Evolutionary conservation across 2,113 vertebrate genomes (phyloP), one percentile per base, ranked within the genome.

Genomic region (Ageneiosus marmoratus): DNA sequence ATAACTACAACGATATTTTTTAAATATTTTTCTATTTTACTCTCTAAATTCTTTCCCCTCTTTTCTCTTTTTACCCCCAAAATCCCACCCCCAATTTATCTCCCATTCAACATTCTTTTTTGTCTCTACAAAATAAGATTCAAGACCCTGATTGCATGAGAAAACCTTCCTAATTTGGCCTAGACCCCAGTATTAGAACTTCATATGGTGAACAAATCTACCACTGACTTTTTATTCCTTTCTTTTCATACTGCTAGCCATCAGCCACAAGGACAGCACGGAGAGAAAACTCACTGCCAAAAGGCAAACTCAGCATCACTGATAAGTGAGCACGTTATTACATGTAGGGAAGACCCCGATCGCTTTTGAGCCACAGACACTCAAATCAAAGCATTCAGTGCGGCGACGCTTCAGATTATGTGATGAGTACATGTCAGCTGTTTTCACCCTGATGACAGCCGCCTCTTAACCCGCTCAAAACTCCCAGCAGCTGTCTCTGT

Each of bases 381-480:
- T 79, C 78, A 75, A 87, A 88, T 80, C 77, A 83, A 86, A 88
- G 70, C 34, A 18, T 22, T 11, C 70, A 27, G 48, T 41, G 83
- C 18, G 84, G 82, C 63, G 48, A 73, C 48, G 82, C 79, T 83
- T 76, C 34, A 73, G 27, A 67, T 75, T 74, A 77, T 67, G 82
- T 53, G 84, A 89, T 48, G 79, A 86, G 79, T 60, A 56, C 78
- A 72, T 72, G 44, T 15, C 58, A 37, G 70, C 55, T 46, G 76
- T 86, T 88, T 90, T 91, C 90, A 89, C 76, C 76, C 80, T 70
- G 91, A 89, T 90, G 89, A 91, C 91, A 93, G 88, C 73, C 62
- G 5, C 89, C 86, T 55, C 86, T 92, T 84, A 88, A 86, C 84
- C 75, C 81, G 79, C 81, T 87, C 88, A 83, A 78, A 81, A 86